Percentiles rank a stretch among this genome's conserved stretches.
Conservation (phyloP, 2,797 vertebrate genomes). For the Protonibea diacanthus region DNA sequence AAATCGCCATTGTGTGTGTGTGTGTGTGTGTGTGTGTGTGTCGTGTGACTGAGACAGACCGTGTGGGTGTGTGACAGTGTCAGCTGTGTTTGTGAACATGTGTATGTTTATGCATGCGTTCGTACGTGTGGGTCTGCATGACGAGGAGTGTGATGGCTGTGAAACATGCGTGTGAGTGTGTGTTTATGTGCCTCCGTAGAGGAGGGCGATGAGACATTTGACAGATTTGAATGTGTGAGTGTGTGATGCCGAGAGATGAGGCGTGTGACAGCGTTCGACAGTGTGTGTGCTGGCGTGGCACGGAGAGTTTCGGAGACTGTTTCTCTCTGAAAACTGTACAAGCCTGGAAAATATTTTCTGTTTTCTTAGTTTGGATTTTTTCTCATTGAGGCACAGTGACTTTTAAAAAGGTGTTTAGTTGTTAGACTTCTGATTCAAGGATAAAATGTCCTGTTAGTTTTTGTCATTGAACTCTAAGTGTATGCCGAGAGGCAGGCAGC, state of each 20-base stretch:
- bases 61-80: slow-evolving; percentile 22
- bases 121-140: slow-evolving; percentile 29
- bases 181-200: background rate
- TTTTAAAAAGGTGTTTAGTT: background rate
- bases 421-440: background rate
- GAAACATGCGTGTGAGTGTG: background rate
- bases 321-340: background rate
- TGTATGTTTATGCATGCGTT: slow-evolving; percentile 25
- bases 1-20: background rate
- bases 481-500: background rate
- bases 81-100: slow-evolving; percentile 11
- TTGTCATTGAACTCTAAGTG: slow-evolving; percentile 14
- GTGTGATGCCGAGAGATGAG: slow-evolving; percentile 34
- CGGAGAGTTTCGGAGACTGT: background rate
- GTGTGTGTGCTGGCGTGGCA: slow-evolving; percentile 19
- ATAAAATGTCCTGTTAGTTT: background rate
- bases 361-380: background rate
- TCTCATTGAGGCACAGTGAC: background rate
- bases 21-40: slow-evolving; percentile 16
- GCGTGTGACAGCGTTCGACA: slow-evolving; percentile 2
- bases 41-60: background rate
- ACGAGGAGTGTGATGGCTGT: slow-evolving; percentile 33
- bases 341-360: background rate
- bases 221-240: slow-evolving; percentile 39
- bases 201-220: slow-evolving; percentile 22